Base-by-base conservation (phyloP, 2,113 vertebrate genomes). In the Pionites leucogaster region DNA sequence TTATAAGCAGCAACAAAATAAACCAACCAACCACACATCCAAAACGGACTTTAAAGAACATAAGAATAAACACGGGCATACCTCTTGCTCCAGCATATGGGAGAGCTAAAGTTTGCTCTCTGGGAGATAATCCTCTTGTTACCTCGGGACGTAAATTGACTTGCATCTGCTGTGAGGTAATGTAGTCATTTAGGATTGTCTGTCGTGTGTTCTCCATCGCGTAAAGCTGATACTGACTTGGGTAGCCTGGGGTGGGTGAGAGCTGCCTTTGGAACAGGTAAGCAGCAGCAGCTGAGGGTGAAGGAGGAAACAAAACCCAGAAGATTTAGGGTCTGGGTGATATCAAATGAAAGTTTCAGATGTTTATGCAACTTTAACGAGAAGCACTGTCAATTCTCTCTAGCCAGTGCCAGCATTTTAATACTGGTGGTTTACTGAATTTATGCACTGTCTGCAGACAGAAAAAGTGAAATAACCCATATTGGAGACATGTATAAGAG, bases 121-220 rank as follows among this genome's bases (percentile, higher is more conserved):
- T 98, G 55, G 99, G 99, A 25, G 99, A 99, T 77, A 99, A 92
- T 6, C 98, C 99, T 92, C 99, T 97, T 39, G 98, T 97, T 64
- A 99, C 97, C 47, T 99, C 99, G 3, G 99, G 98, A 44, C 99
- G 98, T 35, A 99, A 98, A 92, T 99, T 99, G 94, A 99, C 99
- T 88, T 99, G 99, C 99, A 99, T 99, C 98, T 99, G 99, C 97
- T 99, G 99, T 46, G 99, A 99, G 62, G 99, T 99, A 98, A 99
- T 99, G 95, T 99, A 99, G 96, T 99, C 99, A 3, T 99, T 99
- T 41, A 99, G 98, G 97, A 99, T 99, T 95, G 99, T 99, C 98
- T 99, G 99, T 10, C 99, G 98, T 0, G 99, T 99, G 91, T 99
- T 99, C 97, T 99, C 99, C 99, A 99, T 99, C 23, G 99, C 99